Percentiles rank a stretch among this genome's conserved stretches.
phyloP scores from a whole-genome alignment of 2,888 invertebrate genomes.

The Melanchra persicariae region DNA sequence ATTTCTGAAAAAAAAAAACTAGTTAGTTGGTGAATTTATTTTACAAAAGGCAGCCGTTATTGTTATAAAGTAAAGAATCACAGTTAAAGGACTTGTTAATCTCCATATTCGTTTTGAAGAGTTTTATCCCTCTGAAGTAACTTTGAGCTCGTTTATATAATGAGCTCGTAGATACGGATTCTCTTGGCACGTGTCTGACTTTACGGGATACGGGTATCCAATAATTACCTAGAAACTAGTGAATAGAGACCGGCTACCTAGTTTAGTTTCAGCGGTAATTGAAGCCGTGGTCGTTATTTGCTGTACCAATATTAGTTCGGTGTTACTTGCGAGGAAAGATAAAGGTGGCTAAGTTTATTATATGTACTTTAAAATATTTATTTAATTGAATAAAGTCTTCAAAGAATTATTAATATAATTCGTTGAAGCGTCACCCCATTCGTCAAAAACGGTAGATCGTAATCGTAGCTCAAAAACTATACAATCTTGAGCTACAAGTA shows the following conservation, averaged over 20 bases:
- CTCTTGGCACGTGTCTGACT: too few relatives aligned
- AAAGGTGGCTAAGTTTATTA: background rate
- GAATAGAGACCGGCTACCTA: background rate
- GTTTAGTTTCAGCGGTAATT: constrained; percentile 7
- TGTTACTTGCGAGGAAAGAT: background rate
- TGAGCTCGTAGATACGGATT: too few relatives aligned
- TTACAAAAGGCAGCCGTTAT: too few relatives aligned
- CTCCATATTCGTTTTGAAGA: background rate
- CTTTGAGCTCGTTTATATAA: background rate
- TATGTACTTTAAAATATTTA: background rate
- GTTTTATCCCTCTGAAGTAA: background rate
- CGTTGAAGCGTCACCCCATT: background rate
- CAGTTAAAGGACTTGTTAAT: background rate
- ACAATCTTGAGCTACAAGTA: background rate
- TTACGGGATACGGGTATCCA: background rate
- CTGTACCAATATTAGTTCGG: background rate
- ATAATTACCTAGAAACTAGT: constrained; percentile 9
- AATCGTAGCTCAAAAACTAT: too few relatives aligned
- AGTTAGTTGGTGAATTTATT: background rate
- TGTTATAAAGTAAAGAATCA: too few relatives aligned
- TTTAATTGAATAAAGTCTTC: too few relatives aligned
- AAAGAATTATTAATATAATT: background rate
- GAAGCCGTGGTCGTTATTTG: background rate
- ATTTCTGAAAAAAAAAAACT: too few relatives aligned
- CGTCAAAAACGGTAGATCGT: background rate